phyloP scores from a whole-genome alignment of 2,797 vertebrate species.

The Sitta carolinensis region DNA sequence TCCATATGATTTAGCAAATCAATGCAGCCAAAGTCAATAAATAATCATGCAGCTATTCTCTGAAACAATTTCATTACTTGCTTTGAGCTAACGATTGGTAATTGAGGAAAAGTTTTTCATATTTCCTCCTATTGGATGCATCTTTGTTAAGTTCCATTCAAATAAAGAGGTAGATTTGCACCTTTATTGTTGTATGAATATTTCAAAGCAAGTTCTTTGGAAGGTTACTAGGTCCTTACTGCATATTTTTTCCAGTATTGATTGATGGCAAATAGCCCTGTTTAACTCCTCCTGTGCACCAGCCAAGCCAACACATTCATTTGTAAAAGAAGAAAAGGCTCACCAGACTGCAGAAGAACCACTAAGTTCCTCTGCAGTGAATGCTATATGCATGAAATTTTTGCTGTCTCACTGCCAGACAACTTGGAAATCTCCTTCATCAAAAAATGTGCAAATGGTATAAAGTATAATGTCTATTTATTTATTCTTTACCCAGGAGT shows the following conservation, averaged over 20 bases:
- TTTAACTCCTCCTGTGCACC: not conserved
- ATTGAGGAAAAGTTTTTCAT: slow-evolving; percentile 54
- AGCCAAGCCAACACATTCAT: not conserved
- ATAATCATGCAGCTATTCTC: slow-evolving; percentile 76
- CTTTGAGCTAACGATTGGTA: slow-evolving; percentile 60
- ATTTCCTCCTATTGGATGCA: slow-evolving; percentile 38
- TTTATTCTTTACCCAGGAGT: slow-evolving; percentile 53
- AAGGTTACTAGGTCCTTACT: slow-evolving; percentile 18
- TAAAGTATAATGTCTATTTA: slow-evolving; percentile 36
- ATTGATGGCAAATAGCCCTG: not conserved
- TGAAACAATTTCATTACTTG: slow-evolving; percentile 74
- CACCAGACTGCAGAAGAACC: not conserved
- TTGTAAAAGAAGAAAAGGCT: not conserved
- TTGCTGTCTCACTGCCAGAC: not conserved
- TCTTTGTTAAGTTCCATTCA: slow-evolving; percentile 28
- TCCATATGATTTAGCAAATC: slow-evolving; percentile 78
- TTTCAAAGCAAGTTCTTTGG: slow-evolving; percentile 56
- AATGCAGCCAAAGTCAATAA: slow-evolving; percentile 78
- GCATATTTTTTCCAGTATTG: not conserved
- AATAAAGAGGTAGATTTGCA: slow-evolving; percentile 24
- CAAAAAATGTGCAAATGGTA: slow-evolving; percentile 28
- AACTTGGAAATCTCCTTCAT: slow-evolving; percentile 29
- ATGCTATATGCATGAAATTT: not conserved
- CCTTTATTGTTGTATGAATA: slow-evolving; percentile 16
- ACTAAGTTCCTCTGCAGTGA: not conserved